These are phyloP conservation scores for Phenganax stokvisi DNA, from an alignment of 92 coral and sea anemone species.

Conservation along the genomic window DNA sequence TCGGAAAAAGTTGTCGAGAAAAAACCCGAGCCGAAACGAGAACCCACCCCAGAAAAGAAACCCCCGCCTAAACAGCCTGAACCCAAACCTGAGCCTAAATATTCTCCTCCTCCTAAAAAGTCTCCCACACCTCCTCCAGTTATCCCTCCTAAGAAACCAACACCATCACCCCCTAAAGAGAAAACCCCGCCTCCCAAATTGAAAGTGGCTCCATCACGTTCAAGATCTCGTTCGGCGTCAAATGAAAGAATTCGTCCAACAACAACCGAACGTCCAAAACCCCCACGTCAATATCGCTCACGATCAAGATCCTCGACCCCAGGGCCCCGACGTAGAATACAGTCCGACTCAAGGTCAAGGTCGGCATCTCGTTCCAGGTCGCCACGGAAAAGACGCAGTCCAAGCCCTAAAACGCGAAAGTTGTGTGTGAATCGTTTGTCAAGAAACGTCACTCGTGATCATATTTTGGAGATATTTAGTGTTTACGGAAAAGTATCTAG, in stretches of 20 bases:
- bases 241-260: conserved; percentile 52
- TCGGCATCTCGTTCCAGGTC: conserved; percentile 70
- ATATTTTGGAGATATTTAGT: conserved; percentile 88
- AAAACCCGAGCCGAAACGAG: conserved; percentile 38
- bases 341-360: conserved; percentile 43
- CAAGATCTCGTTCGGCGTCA: conserved; percentile 75
- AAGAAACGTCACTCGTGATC: conserved; percentile 91
- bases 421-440: conserved; percentile 79
- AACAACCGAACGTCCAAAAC: conserved; percentile 55
- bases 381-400: conserved; percentile 86
- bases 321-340: conserved; percentile 28
- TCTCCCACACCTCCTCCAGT: conserved; percentile 45
- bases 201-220: conserved; percentile 60
- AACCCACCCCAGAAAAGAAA: conserved; percentile 49
- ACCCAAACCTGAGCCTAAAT: conserved; percentile 52
- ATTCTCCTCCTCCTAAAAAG: conserved; percentile 55
- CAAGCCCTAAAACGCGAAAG: conserved; percentile 88
- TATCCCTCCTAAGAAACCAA: conserved; percentile 50
- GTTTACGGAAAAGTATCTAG: conserved; percentile 83
- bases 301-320: conserved; percentile 74
- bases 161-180: conserved; percentile 52
- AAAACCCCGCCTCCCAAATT: conserved; percentile 65
- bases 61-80: conserved; percentile 44
- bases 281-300: conserved; percentile 53
- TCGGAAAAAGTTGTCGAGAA: conserved; percentile 48